phyloP scores from a whole-genome alignment of 92 coral and sea anemone genomes.

The Paramuricea clavata region DNA sequence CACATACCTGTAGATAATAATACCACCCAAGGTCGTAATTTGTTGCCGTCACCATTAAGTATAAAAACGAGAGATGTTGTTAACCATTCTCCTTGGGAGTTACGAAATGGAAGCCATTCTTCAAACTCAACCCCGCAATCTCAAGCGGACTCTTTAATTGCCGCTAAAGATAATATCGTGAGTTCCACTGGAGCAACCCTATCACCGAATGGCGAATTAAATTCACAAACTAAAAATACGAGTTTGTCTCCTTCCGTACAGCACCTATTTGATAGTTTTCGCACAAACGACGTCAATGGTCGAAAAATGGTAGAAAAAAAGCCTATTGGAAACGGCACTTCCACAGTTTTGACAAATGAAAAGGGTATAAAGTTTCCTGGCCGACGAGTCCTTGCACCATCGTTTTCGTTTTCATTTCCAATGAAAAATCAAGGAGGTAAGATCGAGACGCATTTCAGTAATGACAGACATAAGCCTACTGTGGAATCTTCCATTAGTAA shows the following conservation, averaged over 20 bases:
- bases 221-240: not conserved
- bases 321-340: not conserved
- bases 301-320: not conserved
- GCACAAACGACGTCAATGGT: not conserved
- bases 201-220: not conserved
- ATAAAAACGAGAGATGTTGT: not conserved
- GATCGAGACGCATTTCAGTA: not conserved
- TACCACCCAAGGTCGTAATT: not conserved
- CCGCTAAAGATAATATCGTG: not conserved
- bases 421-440: not conserved
- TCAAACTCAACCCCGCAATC: not conserved
- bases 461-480: not conserved
- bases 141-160: not conserved
- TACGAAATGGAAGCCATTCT: not conserved
- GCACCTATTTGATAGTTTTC: not conserved
- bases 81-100: not conserved
- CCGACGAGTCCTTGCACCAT: constrained; percentile 21
- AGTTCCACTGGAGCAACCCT: not conserved
- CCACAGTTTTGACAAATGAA: not conserved
- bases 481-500: not conserved
- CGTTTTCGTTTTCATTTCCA: constrained; percentile 16
- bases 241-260: not conserved
- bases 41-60: not conserved
- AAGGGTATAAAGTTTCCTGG: constrained; percentile 15
- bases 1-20: not conserved